phyloP scores from a whole-genome alignment of 2,888 invertebrate genomes.

The Acanthosoma haemorrhoidale region DNA sequence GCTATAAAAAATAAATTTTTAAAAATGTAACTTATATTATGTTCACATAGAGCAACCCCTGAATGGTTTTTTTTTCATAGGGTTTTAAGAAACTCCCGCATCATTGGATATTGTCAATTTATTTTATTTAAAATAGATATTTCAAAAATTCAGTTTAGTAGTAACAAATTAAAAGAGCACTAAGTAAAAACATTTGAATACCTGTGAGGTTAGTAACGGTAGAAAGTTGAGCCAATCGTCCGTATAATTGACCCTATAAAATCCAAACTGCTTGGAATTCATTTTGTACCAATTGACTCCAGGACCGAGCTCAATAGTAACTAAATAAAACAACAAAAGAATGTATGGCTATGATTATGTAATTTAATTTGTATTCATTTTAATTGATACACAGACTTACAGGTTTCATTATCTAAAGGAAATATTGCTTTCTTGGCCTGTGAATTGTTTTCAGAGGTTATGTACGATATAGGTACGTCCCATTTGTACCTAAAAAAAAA shows the following conservation, averaged over 20 bases:
- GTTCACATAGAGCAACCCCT: no score
- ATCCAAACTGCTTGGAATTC: slow-evolving; percentile 78
- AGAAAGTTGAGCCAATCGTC: slow-evolving; percentile 59
- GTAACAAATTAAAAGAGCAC: no score
- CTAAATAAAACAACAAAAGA: neutral
- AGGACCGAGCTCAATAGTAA: slow-evolving; percentile 47
- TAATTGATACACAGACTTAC: neutral
- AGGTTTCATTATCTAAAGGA: slow-evolving; percentile 34
- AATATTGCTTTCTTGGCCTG: slow-evolving; percentile 46
- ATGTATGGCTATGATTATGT: neutral
- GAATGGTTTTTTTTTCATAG: no score
- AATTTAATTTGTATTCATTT: neutral
- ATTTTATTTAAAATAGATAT: no score
- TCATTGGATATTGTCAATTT: no score
- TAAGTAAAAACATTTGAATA: neutral
- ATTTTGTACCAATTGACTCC: slow-evolving; percentile 69
- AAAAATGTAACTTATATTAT: no score
- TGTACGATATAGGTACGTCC: slow-evolving; percentile 69
- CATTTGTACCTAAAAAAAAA: slow-evolving; percentile 64
- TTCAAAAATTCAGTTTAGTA: no score
- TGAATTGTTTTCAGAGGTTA: slow-evolving; percentile 38
- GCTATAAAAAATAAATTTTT: no score
- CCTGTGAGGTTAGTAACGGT: slow-evolving; percentile 42
- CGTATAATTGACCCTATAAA: slow-evolving; percentile 81
- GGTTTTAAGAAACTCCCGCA: no score